Evolutionary conservation across 2,113 vertebrate genomes (phyloP), one percentile per base, ranked within the genome.

Genomic region (Turnix velox): DNA sequence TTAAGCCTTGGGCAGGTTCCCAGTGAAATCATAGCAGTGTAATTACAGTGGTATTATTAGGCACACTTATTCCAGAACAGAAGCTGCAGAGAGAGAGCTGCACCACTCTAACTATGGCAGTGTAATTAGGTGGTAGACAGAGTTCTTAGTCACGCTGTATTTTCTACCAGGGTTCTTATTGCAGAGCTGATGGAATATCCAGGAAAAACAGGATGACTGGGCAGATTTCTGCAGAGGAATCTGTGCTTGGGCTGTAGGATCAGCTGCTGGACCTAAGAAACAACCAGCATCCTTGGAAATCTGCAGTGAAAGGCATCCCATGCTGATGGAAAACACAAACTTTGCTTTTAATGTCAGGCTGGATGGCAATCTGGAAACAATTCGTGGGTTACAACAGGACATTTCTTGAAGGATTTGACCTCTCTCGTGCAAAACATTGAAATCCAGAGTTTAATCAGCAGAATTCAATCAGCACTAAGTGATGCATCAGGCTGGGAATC

Each of bases 201-300:
- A 45, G 84, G 66, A 61, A 66, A 78, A 68, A 11, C 35, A 20
- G 42, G 73, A 22, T 87, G 89, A 92, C n/a, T 65, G 4, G 46
- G 87, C 93, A 87, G 48, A 31, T 87, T 88, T 72, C 77, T 52
- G 71, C 39, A 82, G 82, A 67, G 66, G 27, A 77, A 12, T 5
- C 81, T 54, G 71, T 24, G 86, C 84, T 65, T 39, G 8, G 87
- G 71, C 45, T 59, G 57, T 10, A 19, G 39, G 42, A 68, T 54
- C 57, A n/a, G 61, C 54, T 48, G n/a, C 52, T 37, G 62, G 45
- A 18, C 0, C 4, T 17, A 43, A 59, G 8, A 25, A 66, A 43
- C 8, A 2, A 71, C 1, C 7, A 27, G 31, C 7, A 28, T 35
- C 86, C 52, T 12, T 2, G 24, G 51, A 62, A 54, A 71, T 37